phyloP scores from a whole-genome alignment of 2,888 invertebrate genomes.

The Chesias legatella region DNA sequence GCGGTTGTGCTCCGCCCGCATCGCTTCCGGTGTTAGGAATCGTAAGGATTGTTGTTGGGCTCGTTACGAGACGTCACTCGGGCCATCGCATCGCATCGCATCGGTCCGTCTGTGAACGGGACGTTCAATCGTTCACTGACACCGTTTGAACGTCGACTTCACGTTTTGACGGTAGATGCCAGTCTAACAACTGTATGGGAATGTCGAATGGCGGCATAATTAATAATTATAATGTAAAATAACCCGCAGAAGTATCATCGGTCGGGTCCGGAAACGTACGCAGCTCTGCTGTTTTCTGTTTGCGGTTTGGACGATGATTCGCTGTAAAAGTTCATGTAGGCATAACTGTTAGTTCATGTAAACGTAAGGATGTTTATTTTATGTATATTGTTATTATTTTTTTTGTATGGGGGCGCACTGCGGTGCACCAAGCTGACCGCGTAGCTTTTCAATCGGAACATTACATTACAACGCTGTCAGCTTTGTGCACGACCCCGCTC shows the following conservation, averaged over 20 bases:
- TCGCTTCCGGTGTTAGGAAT: constrained; percentile 23
- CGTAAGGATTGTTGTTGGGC: constrained; percentile 32
- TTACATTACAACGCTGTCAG: constrained; percentile 10
- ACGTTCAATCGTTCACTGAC: constrained; percentile 23
- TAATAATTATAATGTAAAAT: constrained; percentile 26
- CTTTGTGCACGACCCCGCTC: constrained; percentile 37
- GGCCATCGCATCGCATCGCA: too few relatives aligned
- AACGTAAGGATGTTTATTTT: constrained; percentile 77
- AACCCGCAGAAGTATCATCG: constrained; percentile 20
- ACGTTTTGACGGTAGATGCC: too few relatives aligned
- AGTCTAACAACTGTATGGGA: constrained; percentile 9
- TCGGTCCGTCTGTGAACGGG: constrained; percentile 45
- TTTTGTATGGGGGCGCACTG: constrained; percentile 44
- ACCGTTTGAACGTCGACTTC: constrained; percentile 10
- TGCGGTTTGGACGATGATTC: constrained; percentile 14
- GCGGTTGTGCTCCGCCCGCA: constrained; percentile 29
- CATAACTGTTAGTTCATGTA: constrained; percentile 78
- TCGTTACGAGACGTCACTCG: constrained; percentile 11
- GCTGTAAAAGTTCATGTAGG: constrained; percentile 67
- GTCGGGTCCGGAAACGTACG: constrained; percentile 13
- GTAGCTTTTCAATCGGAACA: constrained; percentile 5
- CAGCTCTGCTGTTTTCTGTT: constrained; percentile 11
- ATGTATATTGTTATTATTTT: constrained; percentile 58
- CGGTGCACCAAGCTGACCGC: constrained; percentile 10
- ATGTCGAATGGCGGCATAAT: constrained; percentile 14